Conservation (phyloP, 92 coral and sea anemone species). For the Epizoanthus scotinus region DNA sequence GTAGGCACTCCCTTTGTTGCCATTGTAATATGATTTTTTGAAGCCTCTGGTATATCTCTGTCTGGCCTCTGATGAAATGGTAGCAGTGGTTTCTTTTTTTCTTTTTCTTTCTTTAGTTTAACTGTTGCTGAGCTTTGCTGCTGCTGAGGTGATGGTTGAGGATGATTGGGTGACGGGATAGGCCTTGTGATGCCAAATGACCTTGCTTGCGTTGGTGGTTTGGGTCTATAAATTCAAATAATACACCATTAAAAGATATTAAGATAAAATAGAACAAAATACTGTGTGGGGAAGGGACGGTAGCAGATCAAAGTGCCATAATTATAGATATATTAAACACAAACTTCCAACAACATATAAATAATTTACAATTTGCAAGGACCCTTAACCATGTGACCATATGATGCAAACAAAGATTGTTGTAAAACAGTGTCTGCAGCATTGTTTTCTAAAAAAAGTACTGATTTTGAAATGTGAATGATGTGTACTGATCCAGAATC, state of each 20-base stretch:
- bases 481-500: no score
- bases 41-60: slow-evolving; percentile 67
- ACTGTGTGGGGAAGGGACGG: no score
- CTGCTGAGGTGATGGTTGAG: slow-evolving; percentile 82
- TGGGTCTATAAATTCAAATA: slow-evolving; percentile 56
- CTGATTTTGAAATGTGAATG: no score
- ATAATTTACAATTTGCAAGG: no score
- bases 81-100: slow-evolving; percentile 79
- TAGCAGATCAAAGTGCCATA: no score
- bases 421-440: no score
- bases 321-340: no score
- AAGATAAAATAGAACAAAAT: background rate
- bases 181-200: slow-evolving; percentile 92
- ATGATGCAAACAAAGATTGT: no score
- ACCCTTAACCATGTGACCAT: no score
- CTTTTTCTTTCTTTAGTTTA: slow-evolving; percentile 82
- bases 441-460: no score
- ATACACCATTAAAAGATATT: background rate
- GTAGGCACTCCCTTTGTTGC: slow-evolving; percentile 91
- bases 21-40: slow-evolving; percentile 74
- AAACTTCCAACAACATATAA: no score
- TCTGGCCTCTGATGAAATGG: slow-evolving; percentile 96
- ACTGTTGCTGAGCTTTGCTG: slow-evolving; percentile 65
- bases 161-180: slow-evolving; percentile 82
- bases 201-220: slow-evolving; percentile 84